Evolutionary conservation across 1,140 invertebrate species (phyloP).

Genomic region (Pachypsylla venusta): DNA sequence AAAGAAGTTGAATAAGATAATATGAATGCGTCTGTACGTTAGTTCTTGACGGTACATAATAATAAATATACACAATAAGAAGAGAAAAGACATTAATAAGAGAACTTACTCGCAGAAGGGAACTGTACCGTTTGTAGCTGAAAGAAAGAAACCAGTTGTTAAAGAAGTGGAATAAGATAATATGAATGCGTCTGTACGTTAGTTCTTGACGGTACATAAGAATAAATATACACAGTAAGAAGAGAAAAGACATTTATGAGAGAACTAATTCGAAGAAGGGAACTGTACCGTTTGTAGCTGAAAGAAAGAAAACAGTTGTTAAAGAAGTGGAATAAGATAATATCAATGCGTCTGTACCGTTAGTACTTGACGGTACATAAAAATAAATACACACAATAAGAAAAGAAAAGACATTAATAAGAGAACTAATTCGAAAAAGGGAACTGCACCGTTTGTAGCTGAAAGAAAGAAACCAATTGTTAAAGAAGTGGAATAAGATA

Average conservation of each 20-base stretch:
- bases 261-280: not conserved
- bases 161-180: slow-evolving; percentile 46
- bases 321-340: not conserved
- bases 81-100: no score
- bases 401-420: not conserved
- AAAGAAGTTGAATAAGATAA: slow-evolving; percentile 46
- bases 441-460: not conserved
- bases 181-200: no score
- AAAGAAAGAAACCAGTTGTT: slow-evolving; percentile 59
- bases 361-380: not conserved
- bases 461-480: not conserved
- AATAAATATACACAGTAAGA: not conserved
- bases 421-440: not conserved
- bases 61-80: no score
- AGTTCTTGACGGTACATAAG: no score
- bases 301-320: not conserved
- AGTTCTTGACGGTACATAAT: no score
- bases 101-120: slow-evolving; percentile 72
- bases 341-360: not conserved
- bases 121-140: slow-evolving; percentile 56
- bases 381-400: not conserved
- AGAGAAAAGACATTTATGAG: not conserved
- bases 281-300: not conserved
- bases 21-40: no score
- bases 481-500: not conserved